Base-by-base conservation (phyloP, 2,797 vertebrate species). In the Tangara arthus region DNA sequence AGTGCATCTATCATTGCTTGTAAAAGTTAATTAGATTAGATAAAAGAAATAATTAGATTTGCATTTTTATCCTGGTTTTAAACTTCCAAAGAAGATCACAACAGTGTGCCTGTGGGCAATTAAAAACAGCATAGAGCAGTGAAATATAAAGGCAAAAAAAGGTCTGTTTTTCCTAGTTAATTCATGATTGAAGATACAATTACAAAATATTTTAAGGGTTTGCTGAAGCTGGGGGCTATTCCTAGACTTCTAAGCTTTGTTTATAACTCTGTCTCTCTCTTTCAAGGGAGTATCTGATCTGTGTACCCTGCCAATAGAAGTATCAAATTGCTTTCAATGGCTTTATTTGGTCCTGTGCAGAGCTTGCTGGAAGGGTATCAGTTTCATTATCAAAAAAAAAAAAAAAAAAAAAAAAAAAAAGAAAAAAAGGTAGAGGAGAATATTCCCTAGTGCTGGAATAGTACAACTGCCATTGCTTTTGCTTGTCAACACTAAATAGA, bases 151-250 rank as follows among this genome's bases (percentile, higher is more conserved):
- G 95, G 90, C 81, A 98, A 87, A 97, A 97, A 92, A 97, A 95
- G 68, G 94, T 95, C 96, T 97, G 97, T 84, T 97, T 98, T 97
- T 97, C 95, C 94, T 95, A 81, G 93, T 82, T 97, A 97, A 97
- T 97, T 98, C 96, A 88, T 96, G 96, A 98, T 93, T 97, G 97
- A 97, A 98, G 96, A 98, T 97, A 97, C 97, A 97, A 98, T 98
- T 98, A 97, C 96, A 97, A 97, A 97, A 97, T 98, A 97, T 98
- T 99, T 98, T 98, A 98, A 98, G 98, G 97, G 97, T 97, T 97
- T 98, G 96, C 98, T 98, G 97, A 98, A 98, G 98, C 97, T 97
- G 95, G 95, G 95, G 96, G 97, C 98, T 97, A 97, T 96, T 98
- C 97, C 97, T 97, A 97, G 97, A 98, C 97, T 98, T 98, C 96